Percentiles rank a stretch among this genome's conserved stretches.
Conservation (phyloP, 2,888 invertebrate species). For the Lithophane leautieri region DNA sequence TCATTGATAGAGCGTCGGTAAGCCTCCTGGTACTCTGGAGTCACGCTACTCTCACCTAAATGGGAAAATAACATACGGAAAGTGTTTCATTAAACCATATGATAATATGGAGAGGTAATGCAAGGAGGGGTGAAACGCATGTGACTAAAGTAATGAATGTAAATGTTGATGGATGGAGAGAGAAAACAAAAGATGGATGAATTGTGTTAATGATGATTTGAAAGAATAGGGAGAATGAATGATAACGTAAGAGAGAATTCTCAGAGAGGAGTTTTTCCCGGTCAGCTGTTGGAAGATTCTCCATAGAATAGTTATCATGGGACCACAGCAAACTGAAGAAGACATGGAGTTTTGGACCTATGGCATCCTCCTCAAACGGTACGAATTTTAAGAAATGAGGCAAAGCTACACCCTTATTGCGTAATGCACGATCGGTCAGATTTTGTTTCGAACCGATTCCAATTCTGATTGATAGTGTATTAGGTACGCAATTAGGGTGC, state of each 20-base stretch:
- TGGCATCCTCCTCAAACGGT: not conserved
- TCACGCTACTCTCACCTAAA: slow-evolving; percentile 80
- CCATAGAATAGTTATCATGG: not conserved
- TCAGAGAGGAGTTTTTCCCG: not conserved
- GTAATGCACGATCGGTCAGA: too few species aligned
- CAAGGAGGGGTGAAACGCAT: not conserved
- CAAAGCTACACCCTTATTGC: too few species aligned
- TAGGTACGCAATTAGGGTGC: too few species aligned
- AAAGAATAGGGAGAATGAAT: not conserved
- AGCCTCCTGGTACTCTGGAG: slow-evolving; percentile 91
- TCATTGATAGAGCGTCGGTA: slow-evolving; percentile 93
- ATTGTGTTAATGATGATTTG: not conserved
- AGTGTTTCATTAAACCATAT: not conserved
- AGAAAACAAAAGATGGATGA: not conserved
- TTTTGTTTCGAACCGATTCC: too few species aligned
- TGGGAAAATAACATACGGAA: not conserved
- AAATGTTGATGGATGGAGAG: not conserved
- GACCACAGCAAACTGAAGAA: not conserved
- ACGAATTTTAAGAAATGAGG: not conserved
- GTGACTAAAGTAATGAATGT: not conserved
- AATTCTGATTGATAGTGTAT: too few species aligned
- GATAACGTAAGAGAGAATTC: not conserved
- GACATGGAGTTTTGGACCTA: not conserved
- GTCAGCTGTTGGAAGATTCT: not conserved
- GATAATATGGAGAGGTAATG: not conserved